phyloP scores from a whole-genome alignment of 2,888 invertebrate genomes.

The Torymus texanus region DNA sequence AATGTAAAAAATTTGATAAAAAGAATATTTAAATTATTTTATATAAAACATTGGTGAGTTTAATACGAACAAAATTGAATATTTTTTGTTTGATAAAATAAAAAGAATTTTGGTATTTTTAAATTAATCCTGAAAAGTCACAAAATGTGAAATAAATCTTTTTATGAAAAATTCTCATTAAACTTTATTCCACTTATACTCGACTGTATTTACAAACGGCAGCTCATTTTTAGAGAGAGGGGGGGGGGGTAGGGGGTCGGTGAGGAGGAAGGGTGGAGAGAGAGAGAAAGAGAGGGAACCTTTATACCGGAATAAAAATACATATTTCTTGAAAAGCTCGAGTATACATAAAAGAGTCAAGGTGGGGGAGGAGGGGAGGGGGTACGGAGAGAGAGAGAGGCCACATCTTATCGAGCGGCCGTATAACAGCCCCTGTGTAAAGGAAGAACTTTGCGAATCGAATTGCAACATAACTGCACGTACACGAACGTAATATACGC shows the following conservation, averaged over 20 bases:
- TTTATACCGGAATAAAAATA: conserved; percentile 44
- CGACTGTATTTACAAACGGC: conserved; percentile 21
- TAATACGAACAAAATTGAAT: too few relatives aligned
- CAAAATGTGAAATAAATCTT: neutral
- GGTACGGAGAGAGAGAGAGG: neutral
- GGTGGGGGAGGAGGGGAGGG: neutral
- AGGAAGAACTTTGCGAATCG: conserved; percentile 41
- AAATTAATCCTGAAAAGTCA: too few relatives aligned
- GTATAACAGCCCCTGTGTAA: conserved; percentile 24
- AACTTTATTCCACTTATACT: conserved; percentile 18
- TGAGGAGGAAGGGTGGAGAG: neutral
- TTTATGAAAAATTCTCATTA: conserved; percentile 21
- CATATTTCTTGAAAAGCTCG: conserved; percentile 43
- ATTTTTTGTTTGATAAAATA: too few relatives aligned
- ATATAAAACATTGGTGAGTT: too few relatives aligned
- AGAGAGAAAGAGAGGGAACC: neutral
- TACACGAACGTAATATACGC: too few relatives aligned
- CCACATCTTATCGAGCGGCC: conserved; percentile 33
- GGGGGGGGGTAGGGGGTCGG: neutral
- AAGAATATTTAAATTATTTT: too few relatives aligned
- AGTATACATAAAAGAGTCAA: neutral
- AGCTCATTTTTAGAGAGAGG: conserved; percentile 31
- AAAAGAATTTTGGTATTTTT: too few relatives aligned
- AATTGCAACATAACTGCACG: conserved; percentile 18
- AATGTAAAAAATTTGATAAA: too few relatives aligned